Conservation (phyloP, 2,888 invertebrate species). For the Parasteatoda lunata region DNA sequence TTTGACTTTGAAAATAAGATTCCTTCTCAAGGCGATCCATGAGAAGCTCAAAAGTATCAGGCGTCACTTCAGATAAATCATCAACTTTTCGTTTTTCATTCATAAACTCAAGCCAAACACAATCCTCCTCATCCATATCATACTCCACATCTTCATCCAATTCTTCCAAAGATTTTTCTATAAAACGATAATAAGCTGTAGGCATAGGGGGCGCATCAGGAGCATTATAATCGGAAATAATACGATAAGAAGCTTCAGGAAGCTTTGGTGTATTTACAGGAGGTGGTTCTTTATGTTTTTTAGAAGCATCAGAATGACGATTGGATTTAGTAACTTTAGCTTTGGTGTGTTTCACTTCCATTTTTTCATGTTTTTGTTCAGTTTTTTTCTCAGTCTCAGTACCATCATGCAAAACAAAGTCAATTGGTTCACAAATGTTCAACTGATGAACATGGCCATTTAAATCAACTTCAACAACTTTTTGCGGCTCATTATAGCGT, state of each 20-base stretch:
- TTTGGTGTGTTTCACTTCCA: slow-evolving; percentile 51
- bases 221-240: slow-evolving; percentile 86
- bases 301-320: slow-evolving; percentile 68
- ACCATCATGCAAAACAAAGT: slow-evolving; percentile 72
- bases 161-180: slow-evolving; percentile 95
- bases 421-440: slow-evolving; percentile 76
- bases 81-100: slow-evolving; percentile 85
- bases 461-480: slow-evolving; percentile 90
- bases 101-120: slow-evolving; percentile 91
- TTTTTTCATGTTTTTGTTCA: slow-evolving; percentile 60
- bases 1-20: slow-evolving; percentile 88
- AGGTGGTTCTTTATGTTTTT: slow-evolving; percentile 69
- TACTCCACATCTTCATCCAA: slow-evolving; percentile 94
- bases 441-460: slow-evolving; percentile 84
- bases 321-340: slow-evolving; percentile 55
- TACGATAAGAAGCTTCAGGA: slow-evolving; percentile 82
- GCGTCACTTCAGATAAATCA: slow-evolving; percentile 84
- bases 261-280: slow-evolving; percentile 75
- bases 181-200: slow-evolving; percentile 90
- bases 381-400: slow-evolving; percentile 61
- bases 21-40: slow-evolving; percentile 99
- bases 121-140: slow-evolving; percentile 98
- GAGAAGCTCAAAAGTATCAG: slow-evolving; percentile 92
- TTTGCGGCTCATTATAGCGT: slow-evolving; percentile 88
- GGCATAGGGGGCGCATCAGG: slow-evolving; percentile 88